Evolutionary conservation across 2,113 vertebrate species (phyloP).

Genomic region (Dolichallabes microphthalmus): DNA sequence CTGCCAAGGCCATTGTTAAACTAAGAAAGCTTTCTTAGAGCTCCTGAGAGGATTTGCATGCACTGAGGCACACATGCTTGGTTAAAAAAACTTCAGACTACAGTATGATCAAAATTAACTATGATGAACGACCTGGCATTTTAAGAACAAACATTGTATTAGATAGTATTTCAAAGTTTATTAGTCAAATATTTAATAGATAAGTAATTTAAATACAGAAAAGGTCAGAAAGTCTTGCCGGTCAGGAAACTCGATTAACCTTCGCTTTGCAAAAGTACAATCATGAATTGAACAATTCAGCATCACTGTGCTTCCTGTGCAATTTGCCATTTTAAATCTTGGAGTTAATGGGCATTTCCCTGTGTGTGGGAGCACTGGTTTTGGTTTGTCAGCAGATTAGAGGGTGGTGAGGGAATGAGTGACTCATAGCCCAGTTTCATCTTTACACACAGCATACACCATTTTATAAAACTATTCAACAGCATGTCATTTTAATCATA

Average conservation of each 20-base stretch:
- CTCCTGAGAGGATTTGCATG: slow-evolving; percentile 16
- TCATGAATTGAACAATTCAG: neutral
- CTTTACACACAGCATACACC: neutral
- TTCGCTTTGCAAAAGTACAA: neutral
- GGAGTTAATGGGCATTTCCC: slow-evolving; percentile 34
- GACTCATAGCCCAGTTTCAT: slow-evolving; percentile 22
- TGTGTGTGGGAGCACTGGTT: slow-evolving; percentile 29
- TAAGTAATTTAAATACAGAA: neutral
- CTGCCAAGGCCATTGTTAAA: slow-evolving; percentile 7
- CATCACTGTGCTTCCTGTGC: neutral
- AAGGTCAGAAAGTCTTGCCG: neutral
- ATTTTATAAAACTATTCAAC: slow-evolving; percentile 19
- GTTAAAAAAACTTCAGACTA: neutral
- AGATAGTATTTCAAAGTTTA: neutral
- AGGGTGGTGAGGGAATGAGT: slow-evolving; percentile 14
- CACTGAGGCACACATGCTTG: neutral
- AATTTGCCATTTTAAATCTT: neutral
- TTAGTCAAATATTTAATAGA: neutral
- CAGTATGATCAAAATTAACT: neutral
- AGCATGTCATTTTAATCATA: neutral
- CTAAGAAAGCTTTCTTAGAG: slow-evolving; percentile 7
- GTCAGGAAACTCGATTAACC: slow-evolving; percentile 12
- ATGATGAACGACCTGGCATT: neutral
- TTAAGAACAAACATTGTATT: neutral
- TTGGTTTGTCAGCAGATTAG: slow-evolving; percentile 32